Percentiles rank a stretch among this genome's conserved stretches.
Conservation (phyloP, 2,113 vertebrate species). For the Ptilonorhynchus violaceus region DNA sequence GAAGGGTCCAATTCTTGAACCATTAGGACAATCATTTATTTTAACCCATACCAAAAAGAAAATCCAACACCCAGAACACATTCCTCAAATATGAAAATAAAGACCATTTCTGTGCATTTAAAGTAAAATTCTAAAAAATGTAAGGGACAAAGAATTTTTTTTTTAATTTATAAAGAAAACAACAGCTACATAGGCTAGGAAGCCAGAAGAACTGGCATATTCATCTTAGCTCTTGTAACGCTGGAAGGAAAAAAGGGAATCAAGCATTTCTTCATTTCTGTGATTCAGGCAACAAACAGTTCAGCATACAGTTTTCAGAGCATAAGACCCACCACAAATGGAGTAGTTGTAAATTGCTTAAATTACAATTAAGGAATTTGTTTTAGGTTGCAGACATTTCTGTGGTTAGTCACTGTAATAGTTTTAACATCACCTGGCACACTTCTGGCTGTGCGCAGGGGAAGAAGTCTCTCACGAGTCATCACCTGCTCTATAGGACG, state of each 20-base stretch:
- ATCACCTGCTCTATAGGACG: neutral
- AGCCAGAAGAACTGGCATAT: neutral
- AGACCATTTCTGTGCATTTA: neutral
- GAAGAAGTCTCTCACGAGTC: neutral
- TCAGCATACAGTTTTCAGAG: neutral
- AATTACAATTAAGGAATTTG: neutral
- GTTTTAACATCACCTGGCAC: conserved; percentile 2
- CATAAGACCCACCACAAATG: neutral
- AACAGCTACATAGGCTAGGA: neutral
- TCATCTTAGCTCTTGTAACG: neutral
- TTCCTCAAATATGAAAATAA: neutral
- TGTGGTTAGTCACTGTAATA: conserved; percentile 13
- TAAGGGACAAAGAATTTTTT: neutral
- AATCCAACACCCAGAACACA: neutral
- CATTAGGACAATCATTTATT: conserved; percentile 33
- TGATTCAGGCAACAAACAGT: neutral
- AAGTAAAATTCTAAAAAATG: neutral
- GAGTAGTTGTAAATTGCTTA: neutral
- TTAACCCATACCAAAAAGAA: conserved; percentile 46
- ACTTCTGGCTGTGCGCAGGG: neutral
- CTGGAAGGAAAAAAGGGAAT: neutral
- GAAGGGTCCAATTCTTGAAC: neutral
- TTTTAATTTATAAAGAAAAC: neutral
- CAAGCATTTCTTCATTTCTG: neutral
- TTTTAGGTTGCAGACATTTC: conserved; percentile 3